Conservation (phyloP, 2,888 invertebrate genomes). For the Standfussiana lucernea region DNA sequence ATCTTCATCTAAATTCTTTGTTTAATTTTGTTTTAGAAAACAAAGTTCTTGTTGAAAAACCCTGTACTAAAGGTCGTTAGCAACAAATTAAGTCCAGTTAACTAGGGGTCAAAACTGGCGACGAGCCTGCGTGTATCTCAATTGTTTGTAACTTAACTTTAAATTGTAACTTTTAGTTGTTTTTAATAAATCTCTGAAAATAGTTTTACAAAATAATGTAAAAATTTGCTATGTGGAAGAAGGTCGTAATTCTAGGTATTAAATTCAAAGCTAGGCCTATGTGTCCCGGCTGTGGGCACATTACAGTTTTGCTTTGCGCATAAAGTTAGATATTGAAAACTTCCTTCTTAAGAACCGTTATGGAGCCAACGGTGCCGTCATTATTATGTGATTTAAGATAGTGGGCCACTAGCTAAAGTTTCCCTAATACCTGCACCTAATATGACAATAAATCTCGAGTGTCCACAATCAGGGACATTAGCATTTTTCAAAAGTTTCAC, state of each 20-base stretch:
- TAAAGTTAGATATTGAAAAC: slow-evolving; percentile 6
- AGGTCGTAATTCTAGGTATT: background rate
- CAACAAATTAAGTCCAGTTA: too few relatives aligned
- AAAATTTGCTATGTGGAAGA: background rate
- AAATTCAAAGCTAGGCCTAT: background rate
- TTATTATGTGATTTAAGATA: slow-evolving; percentile 41
- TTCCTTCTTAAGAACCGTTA: slow-evolving; percentile 3
- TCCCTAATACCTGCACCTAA: slow-evolving; percentile 40
- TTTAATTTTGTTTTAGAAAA: too few relatives aligned
- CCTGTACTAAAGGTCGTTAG: too few relatives aligned
- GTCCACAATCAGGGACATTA: slow-evolving; percentile 65
- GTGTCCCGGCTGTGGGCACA: background rate
- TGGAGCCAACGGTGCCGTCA: slow-evolving; percentile 2
- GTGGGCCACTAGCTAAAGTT: slow-evolving; percentile 27
- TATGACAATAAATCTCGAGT: slow-evolving; percentile 66
- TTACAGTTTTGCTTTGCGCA: background rate
- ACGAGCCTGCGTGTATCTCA: too few relatives aligned
- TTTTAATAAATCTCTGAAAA: background rate
- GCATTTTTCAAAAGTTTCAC: slow-evolving; percentile 72
- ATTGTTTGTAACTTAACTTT: too few relatives aligned
- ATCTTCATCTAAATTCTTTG: too few relatives aligned
- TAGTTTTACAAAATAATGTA: background rate
- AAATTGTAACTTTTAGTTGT: too few relatives aligned
- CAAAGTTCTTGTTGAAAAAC: too few relatives aligned
- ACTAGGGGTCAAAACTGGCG: too few relatives aligned